Evolutionary conservation across 2,888 invertebrate genomes (phyloP), one percentile per base, ranked within the genome.

Genomic region (Nomada ruficornis): DNA sequence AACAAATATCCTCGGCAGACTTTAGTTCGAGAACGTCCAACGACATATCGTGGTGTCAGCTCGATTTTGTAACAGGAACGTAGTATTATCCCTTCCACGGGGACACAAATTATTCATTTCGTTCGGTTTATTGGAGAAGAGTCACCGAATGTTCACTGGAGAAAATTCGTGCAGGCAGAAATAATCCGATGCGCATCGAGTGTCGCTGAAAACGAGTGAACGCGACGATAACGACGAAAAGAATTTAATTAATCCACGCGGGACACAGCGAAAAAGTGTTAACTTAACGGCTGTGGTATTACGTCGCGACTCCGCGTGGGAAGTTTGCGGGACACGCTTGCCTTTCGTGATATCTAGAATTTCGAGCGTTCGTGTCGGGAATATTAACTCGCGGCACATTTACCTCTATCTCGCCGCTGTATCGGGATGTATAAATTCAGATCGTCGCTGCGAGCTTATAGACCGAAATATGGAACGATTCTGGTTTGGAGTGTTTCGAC

Each of bases 1-100:
- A 86, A 88, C 88, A 88, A 88, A 88, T 88, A 88, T 86, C 82
- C 77, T 76, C 86, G 60, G 71, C 59, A 75, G 68, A 62, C 71
- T 64, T 13, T 15, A 64, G 75, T 60, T 76, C 26, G 69, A 64
- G 52, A 69, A 59, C 75, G 77, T 26, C 44, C 26, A 44, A 50
- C 72, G 77, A 81, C 73, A 52, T 65, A 80, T 74, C 55, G 52
- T 13, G 67, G 47, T 57, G 76, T 44, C 52, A 23, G 68, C 72
- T 80, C 68, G 73, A 62, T 60, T 42, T 70, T 57, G 76, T 75
- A 68, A 57, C 83, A 80, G 85, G 82, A 77, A 85, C 87, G 57
- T 75, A 79, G 84, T 80, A 80, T 88, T 87, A 88, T 36, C 88
- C 77, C 65, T 67, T 75, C 10, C 62, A 63, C 55, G 50, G 82